phyloP scores from a whole-genome alignment of 64 coral and sea anemone species.

The Platygyra sinensis region DNA sequence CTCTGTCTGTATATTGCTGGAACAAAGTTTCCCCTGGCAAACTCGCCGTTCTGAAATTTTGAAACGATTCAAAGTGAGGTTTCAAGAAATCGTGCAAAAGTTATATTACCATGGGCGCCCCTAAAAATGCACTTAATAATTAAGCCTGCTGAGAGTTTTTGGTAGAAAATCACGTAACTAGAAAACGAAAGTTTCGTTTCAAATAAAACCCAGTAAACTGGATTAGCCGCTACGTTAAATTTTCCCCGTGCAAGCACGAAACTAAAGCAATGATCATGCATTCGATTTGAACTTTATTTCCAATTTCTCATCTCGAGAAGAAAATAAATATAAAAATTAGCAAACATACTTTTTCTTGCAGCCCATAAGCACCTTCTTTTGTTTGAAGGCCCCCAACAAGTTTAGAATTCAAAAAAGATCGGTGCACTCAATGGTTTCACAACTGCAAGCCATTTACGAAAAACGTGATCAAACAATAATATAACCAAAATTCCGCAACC shows the following conservation, averaged over 20 bases:
- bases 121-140: constrained; percentile 11
- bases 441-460: background rate
- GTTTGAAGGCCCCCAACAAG: background rate
- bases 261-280: background rate
- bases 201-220: background rate
- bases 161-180: background rate
- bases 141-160: background rate
- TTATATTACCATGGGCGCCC: constrained; percentile 24
- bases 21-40: constrained; percentile 32
- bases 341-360: background rate
- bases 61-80: constrained; percentile 14
- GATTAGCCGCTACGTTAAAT: background rate
- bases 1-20: constrained; percentile 15
- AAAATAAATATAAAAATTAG: background rate
- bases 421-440: constrained; percentile 17
- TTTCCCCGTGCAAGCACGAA: background rate
- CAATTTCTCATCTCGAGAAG: background rate
- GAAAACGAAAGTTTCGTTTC: background rate
- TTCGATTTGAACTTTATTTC: background rate
- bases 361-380: background rate
- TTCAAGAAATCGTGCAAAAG: background rate
- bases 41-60: background rate
- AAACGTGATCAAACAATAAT: constrained; percentile 10
- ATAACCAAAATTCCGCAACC: background rate
- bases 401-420: constrained; percentile 27